Base-by-base conservation (phyloP, 2,797 vertebrate genomes). In the Clarias pachynema region DNA sequence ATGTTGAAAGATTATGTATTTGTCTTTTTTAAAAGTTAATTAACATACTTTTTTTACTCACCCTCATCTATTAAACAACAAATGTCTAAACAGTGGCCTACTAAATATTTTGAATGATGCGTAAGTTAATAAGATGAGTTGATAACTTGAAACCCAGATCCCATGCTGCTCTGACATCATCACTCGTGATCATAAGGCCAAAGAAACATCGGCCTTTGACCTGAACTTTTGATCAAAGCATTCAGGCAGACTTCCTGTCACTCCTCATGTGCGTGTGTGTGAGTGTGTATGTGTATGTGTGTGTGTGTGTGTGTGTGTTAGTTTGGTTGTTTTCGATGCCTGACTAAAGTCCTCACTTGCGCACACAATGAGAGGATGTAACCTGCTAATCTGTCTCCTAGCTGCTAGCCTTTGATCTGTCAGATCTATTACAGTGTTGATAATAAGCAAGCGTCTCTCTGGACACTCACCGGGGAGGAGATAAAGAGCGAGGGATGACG, bases 151-250 rank as follows among this genome's bases (percentile, higher is more conserved):
- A 49, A 26, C 49, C 49, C 49, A 26, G 7, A 4, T 5, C 6
- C 18, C 31, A 29, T 29, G 29, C 18, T 16, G 2, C 26, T 63
- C 56, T 81, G 26, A 81, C 78, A 85, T 81, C 84, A 85, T 73
- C 57, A 29, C 49, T 62, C 12, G 24, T 34, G 6, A 72, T 81
- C 69, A 66, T 66, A 68, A 82, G 63, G 79, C 79, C 56, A 66
- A 77, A 77, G 62, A 77, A 86, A 68, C 49, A 77, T 24, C 84
- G 40, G 34, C 84, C 79, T 81, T 86, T 86, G 81, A 86, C 79
- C 84, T 75, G 59, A 59, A 63, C 40, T 57, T 24, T 59, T 86
- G 69, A 85, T 85, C 84, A 85, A 74, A 74, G 84, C 70, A 29
- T 20, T 73, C 62, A 66, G 16, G 26, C 68, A 73, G 84, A 85